Evolutionary conservation across 2,888 invertebrate genomes (phyloP).

Genomic region (Nephrotoma flavescens): DNA sequence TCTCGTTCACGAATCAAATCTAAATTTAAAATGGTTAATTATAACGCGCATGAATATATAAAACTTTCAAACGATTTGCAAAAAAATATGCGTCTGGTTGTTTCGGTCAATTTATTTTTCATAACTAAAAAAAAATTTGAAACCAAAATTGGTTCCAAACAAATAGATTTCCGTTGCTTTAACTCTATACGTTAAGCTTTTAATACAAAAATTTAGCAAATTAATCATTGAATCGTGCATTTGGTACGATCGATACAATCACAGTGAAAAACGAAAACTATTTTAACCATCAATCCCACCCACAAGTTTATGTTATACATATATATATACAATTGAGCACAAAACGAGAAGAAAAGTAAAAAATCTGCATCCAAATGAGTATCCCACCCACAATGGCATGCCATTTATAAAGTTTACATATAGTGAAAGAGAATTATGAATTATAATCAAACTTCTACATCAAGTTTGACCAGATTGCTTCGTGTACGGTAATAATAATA

Average conservation of each 20-base stretch:
- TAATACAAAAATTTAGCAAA: background rate
- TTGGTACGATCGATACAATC: background rate
- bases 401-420: background rate
- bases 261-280: background rate
- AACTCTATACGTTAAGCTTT: background rate
- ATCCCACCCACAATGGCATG: background rate
- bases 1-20: background rate
- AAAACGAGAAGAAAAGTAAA: background rate
- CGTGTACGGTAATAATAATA: background rate
- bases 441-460: background rate
- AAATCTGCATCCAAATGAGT: background rate
- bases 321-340: background rate
- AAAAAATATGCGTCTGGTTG: background rate
- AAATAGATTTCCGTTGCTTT: background rate
- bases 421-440: background rate
- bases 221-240: background rate
- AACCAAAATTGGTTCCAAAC: background rate
- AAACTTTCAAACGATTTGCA: background rate
- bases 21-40: background rate
- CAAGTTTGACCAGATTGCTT: background rate
- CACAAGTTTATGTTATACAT: background rate
- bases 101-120: background rate
- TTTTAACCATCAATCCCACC: background rate
- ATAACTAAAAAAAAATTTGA: background rate
- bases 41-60: background rate